Base-by-base conservation (phyloP, 2,888 invertebrate species). In the Chaetogeoica ovagalla region DNA sequence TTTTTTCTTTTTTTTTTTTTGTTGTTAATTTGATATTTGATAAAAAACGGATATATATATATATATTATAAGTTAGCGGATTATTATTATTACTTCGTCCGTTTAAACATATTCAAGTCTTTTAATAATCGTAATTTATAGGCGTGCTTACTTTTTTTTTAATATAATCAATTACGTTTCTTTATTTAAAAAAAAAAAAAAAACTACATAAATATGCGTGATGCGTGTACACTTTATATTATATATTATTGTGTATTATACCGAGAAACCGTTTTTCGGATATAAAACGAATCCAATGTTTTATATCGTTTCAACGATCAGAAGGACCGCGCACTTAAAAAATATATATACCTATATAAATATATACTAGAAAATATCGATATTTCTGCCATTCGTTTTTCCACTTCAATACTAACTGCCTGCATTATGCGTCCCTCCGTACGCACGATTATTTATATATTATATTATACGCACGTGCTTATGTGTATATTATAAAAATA, bases 241-340 rank as follows among this genome's bases (percentile, higher is more conserved):
- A 39, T 71, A 60, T 19, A 39, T 30, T 6, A 43, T 21, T 30
- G 30, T 15, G 19, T 30, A 52, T 68, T 55, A 37, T 55, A 11
- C 19, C 37, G n/a, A 37, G n/a, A 57, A 70, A 57, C 37, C 8
- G 37, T 63, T 23, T 2, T 55, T 5, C 30, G 71, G n/a, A 65
- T n/a, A 52, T n/a, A 63, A 55, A 65, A 63, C 55, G 21, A 74
- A 55, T 74, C 65, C 52, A 39, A 65, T 74, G 39, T 63, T 55
- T 63, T 63, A 55, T 65, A 55, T 52, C 37, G 37, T 52, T 63
- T 74, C 23, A 55, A 65, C 65, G 55, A 65, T 65, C 63, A 39
- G 55, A 39, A 21, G 39, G 55, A 65, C 39, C 52, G 5, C 11
- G 23, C 65, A 55, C 55, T 74, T 55, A 48, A 48, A 48, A 48